Evolutionary conservation across 2,113 vertebrate genomes (phyloP).

Genomic region (Illadopsis cleaveri): DNA sequence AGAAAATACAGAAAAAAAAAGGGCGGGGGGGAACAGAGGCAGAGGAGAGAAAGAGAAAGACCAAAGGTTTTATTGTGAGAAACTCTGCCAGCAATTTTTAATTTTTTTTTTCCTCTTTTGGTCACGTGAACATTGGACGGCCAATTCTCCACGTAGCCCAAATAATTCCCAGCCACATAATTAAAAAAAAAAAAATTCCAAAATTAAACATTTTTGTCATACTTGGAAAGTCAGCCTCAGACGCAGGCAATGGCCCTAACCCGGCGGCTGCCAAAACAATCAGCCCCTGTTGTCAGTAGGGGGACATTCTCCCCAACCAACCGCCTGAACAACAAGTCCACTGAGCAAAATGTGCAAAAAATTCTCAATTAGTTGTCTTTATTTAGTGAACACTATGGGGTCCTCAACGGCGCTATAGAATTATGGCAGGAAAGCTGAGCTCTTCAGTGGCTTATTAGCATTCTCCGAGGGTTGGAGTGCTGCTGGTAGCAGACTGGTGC

Average conservation of each 20-base stretch:
- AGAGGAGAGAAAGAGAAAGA: background rate
- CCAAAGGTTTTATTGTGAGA: slow-evolving; percentile 68
- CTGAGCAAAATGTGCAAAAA: slow-evolving; percentile 85
- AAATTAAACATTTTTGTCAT: slow-evolving; percentile 88
- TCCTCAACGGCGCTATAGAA: slow-evolving; percentile 81
- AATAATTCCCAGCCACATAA: slow-evolving; percentile 73
- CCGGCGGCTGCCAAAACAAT: slow-evolving; percentile 74
- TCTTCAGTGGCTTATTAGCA: slow-evolving; percentile 84
- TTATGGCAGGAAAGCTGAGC: slow-evolving; percentile 81
- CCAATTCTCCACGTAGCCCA: slow-evolving; percentile 37
- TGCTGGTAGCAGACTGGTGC: slow-evolving; percentile 78
- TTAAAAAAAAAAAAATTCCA: slow-evolving; percentile 46
- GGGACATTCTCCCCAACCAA: slow-evolving; percentile 79
- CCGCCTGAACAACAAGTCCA: slow-evolving; percentile 77
- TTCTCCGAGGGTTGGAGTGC: slow-evolving; percentile 78
- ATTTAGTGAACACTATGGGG: slow-evolving; percentile 84
- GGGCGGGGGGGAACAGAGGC: background rate
- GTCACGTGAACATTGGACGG: background rate
- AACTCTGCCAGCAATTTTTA: slow-evolving; percentile 66
- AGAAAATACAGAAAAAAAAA: slow-evolving; percentile 65
- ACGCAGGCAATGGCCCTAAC: slow-evolving; percentile 66
- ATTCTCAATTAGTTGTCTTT: slow-evolving; percentile 90
- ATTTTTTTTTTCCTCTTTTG: background rate
- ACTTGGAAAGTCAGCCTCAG: slow-evolving; percentile 77
- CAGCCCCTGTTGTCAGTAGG: slow-evolving; percentile 75